These are phyloP conservation scores for Chaenogobius annularis DNA, from an alignment of 2,113 vertebrate species.

Conservation along the genomic window DNA sequence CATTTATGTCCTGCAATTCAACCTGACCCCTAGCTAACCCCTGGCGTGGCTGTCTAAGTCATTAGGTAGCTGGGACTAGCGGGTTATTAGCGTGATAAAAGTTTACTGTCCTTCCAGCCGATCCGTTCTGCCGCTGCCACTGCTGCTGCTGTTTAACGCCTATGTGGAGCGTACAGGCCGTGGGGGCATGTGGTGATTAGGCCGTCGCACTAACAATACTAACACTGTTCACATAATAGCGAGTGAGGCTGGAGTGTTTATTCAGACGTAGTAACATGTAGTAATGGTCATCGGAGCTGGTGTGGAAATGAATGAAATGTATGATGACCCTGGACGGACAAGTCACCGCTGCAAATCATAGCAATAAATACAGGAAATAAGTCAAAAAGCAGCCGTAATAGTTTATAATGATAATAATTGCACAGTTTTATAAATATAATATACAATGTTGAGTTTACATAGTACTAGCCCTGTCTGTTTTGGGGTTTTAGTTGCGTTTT, in stretches of 20 bases:
- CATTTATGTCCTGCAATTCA: constrained; percentile 77
- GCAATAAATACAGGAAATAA: not conserved
- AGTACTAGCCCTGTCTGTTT: not conserved
- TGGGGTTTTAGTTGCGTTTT: not conserved
- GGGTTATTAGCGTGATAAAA: constrained; percentile 76
- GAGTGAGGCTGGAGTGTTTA: constrained; percentile 24
- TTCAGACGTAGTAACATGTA: constrained; percentile 18
- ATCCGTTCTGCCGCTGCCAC: constrained; percentile 61
- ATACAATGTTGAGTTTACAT: not conserved
- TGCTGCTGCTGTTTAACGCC: constrained; percentile 67
- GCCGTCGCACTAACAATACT: constrained; percentile 31
- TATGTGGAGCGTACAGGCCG: constrained; percentile 45
- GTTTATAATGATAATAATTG: not conserved
- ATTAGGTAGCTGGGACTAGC: constrained; percentile 68
- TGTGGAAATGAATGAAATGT: not conserved
- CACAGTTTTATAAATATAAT: not conserved
- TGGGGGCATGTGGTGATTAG: constrained; percentile 59
- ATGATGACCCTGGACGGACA: not conserved
- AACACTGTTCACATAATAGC: not conserved
- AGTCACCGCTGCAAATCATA: not conserved
- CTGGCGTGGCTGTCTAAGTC: constrained; percentile 64
- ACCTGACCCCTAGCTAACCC: constrained; percentile 77
- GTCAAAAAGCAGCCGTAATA: not conserved
- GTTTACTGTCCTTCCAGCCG: constrained; percentile 72
- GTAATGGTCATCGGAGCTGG: constrained; percentile 1